These are phyloP conservation scores for Macrophya annulata DNA, from an alignment of 2,888 invertebrate genomes.

Conservation along the genomic window DNA sequence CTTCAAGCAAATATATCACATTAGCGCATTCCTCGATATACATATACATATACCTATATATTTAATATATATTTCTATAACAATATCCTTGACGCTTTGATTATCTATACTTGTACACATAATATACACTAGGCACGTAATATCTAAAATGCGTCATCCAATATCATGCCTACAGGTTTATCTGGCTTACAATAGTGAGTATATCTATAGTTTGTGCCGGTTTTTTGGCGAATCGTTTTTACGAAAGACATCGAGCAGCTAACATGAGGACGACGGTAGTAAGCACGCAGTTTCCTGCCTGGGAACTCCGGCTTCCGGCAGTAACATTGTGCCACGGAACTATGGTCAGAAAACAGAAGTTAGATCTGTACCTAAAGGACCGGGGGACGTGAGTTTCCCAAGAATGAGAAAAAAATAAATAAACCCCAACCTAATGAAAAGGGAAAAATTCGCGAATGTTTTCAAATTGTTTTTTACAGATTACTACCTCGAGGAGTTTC, in stretches of 20 bases:
- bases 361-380: conserved; percentile 59
- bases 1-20: neutral
- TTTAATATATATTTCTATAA: neutral
- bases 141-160: neutral
- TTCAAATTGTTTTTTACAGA: conserved; percentile 59
- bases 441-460: neutral
- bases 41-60: no score
- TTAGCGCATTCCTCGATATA: neutral
- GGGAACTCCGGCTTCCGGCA: conserved; percentile 66
- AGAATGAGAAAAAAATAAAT: neutral
- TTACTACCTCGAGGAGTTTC: conserved; percentile 62
- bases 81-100: neutral
- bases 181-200: conserved; percentile 67
- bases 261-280: conserved; percentile 69
- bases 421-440: neutral
- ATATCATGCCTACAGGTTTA: conserved; percentile 59
- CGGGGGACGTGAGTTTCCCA: conserved; percentile 63
- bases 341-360: conserved; percentile 62
- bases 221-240: conserved; percentile 66
- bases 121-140: neutral
- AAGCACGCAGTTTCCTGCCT: conserved; percentile 67
- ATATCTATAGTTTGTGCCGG: conserved; percentile 65
- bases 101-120: neutral
- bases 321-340: conserved; percentile 67
- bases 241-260: conserved; percentile 67